These are phyloP conservation scores for Alaudala cheleensis DNA, from an alignment of 2,113 vertebrate species.

Conservation along the genomic window DNA sequence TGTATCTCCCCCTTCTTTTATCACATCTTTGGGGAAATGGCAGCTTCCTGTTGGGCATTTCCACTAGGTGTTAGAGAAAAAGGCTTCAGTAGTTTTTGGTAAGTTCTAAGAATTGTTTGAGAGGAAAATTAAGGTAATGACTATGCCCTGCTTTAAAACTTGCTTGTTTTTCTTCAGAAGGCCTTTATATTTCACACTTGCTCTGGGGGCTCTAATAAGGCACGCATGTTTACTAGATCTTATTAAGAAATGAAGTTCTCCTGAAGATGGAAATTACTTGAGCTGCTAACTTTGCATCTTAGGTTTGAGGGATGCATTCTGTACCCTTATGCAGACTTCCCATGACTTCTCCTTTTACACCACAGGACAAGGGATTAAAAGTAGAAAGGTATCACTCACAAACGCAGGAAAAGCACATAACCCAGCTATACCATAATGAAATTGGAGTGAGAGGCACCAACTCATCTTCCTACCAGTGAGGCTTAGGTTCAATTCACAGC, in stretches of 20 bases:
- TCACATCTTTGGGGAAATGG: background rate
- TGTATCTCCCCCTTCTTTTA: background rate
- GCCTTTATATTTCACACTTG: background rate
- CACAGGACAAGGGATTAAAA: background rate
- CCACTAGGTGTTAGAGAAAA: background rate
- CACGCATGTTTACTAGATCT: background rate
- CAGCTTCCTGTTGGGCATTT: background rate
- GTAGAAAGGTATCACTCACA: background rate
- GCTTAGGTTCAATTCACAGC: background rate
- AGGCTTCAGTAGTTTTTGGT: background rate
- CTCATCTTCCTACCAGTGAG: background rate
- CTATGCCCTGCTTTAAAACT: background rate
- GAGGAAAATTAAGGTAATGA: background rate
- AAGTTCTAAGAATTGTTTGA: background rate
- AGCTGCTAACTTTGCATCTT: background rate
- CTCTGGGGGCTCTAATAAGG: background rate
- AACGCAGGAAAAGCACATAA: background rate
- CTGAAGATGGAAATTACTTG: background rate
- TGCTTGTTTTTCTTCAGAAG: background rate
- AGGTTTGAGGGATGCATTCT: background rate
- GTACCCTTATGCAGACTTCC: rapidly evolving
- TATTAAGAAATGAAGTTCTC: background rate
- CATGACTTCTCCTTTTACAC: background rate
- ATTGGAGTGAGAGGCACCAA: background rate
- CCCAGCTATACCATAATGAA: background rate